Evolutionary conservation across 2,888 invertebrate species (phyloP).

Genomic region (Nineta flava): DNA sequence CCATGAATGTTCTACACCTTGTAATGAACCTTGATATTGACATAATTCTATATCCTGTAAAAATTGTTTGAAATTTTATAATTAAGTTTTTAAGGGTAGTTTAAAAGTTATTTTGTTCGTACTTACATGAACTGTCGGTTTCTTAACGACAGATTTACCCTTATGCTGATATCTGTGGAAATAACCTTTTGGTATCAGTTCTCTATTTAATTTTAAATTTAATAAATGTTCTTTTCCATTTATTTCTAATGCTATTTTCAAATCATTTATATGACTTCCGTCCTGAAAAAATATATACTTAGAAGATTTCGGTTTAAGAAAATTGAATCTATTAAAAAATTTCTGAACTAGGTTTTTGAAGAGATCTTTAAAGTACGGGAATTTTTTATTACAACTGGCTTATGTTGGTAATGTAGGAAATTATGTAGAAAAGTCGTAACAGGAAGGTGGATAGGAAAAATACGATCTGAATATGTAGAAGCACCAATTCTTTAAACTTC

Average conservation of each 20-base stretch:
- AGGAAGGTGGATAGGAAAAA: too few relatives aligned
- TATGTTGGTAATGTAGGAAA: too few relatives aligned
- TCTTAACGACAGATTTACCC: slow-evolving; percentile 36
- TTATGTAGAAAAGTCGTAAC: too few relatives aligned
- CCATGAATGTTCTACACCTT: slow-evolving; percentile 54
- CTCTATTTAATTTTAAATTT: slow-evolving; percentile 56
- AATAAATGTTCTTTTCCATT: slow-evolving; percentile 49
- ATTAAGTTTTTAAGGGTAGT: neutral
- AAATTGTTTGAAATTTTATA: neutral
- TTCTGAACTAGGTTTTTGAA: too few relatives aligned
- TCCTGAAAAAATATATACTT: slow-evolving; percentile 26
- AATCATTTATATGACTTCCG: slow-evolving; percentile 32
- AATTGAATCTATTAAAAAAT: too few relatives aligned
- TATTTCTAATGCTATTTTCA: slow-evolving; percentile 48
- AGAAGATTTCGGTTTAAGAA: neutral
- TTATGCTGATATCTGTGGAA: slow-evolving; percentile 41
- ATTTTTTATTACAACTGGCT: too few relatives aligned
- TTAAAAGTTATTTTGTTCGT: neutral
- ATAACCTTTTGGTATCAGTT: slow-evolving; percentile 52
- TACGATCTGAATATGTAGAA: too few relatives aligned
- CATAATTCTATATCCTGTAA: slow-evolving; percentile 55
- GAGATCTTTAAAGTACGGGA: too few relatives aligned
- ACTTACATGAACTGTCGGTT: slow-evolving; percentile 37
- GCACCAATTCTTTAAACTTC: too few relatives aligned
- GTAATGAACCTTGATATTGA: slow-evolving; percentile 61